Conservation (phyloP, 2,888 invertebrate species). For the Serrognathus titanus region DNA sequence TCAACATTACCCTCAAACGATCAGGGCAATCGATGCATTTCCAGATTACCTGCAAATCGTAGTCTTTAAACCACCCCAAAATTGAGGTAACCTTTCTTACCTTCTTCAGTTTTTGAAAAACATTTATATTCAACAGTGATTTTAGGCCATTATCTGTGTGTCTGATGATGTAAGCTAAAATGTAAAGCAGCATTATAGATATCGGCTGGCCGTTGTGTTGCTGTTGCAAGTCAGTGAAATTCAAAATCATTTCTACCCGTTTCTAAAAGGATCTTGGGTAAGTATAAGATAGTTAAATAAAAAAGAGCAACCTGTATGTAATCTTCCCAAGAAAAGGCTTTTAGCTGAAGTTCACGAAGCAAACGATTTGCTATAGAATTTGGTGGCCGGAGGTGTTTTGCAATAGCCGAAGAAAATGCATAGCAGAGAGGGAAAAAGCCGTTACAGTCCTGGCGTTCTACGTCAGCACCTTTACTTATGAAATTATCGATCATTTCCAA, state of each 20-base stretch:
- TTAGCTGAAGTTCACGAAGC: slow-evolving; percentile 30
- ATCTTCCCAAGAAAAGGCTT: slow-evolving; percentile 30
- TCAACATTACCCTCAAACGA: slow-evolving; percentile 28
- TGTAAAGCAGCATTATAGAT: slow-evolving; percentile 35
- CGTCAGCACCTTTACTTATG: slow-evolving; percentile 36
- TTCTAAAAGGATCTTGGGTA: slow-evolving; percentile 30
- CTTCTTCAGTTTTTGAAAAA: slow-evolving; percentile 35
- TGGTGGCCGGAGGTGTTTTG: slow-evolving; percentile 36
- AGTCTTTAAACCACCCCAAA: not conserved
- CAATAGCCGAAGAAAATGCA: slow-evolving; percentile 37
- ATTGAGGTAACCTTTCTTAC: slow-evolving; percentile 26
- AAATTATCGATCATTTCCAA: slow-evolving; percentile 35
- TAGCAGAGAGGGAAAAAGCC: slow-evolving; percentile 46
- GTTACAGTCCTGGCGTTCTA: slow-evolving; percentile 40
- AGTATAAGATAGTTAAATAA: not conserved
- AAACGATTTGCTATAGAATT: slow-evolving; percentile 36
- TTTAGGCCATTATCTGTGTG: slow-evolving; percentile 36
- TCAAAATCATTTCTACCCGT: slow-evolving; percentile 34
- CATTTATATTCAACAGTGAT: slow-evolving; percentile 35
- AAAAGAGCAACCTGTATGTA: slow-evolving; percentile 37
- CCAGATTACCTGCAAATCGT: slow-evolving; percentile 23
- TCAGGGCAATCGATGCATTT: slow-evolving; percentile 28
- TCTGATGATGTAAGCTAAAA: slow-evolving; percentile 40
- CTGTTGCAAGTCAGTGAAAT: slow-evolving; percentile 25
- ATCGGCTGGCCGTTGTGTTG: slow-evolving; percentile 30